Conservation (phyloP, 2,888 invertebrate genomes). For the Amphipyra tragopoginis region DNA sequence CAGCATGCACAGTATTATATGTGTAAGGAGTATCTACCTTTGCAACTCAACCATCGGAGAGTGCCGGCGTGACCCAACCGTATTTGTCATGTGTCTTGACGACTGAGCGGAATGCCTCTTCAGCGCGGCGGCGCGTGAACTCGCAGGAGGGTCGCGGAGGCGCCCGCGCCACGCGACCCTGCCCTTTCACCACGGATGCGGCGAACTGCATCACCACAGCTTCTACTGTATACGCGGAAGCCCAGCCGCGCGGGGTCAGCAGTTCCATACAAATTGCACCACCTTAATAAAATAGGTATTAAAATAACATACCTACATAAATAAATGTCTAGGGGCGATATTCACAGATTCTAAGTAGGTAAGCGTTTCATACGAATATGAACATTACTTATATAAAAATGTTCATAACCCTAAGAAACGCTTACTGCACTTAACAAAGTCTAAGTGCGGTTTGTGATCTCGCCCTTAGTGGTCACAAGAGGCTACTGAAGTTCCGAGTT, state of each 20-base stretch:
- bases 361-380: no score
- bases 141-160: slow-evolving; percentile 94
- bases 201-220: slow-evolving; percentile 97
- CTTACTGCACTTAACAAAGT: no score
- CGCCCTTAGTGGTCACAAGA: no score
- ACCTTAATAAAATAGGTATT: slow-evolving; percentile 80
- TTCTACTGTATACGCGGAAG: slow-evolving; percentile 96
- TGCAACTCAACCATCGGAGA: slow-evolving; percentile 93
- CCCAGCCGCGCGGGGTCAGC: slow-evolving; percentile 96
- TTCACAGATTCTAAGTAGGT: no score
- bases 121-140: slow-evolving; percentile 94
- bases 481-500: no score
- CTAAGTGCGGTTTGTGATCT: no score
- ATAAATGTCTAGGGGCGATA: no score
- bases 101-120: slow-evolving; percentile 95
- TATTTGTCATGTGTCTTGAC: slow-evolving; percentile 97
- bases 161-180: slow-evolving; percentile 95
- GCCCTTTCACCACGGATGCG: slow-evolving; percentile 96
- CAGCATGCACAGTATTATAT: neutral
- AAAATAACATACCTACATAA: slow-evolving; percentile 4
- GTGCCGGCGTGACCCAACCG: slow-evolving; percentile 96
- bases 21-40: slow-evolving; percentile 63
- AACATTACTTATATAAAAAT: no score
- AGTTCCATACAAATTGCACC: slow-evolving; percentile 97
- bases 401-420: no score